A percentile compares a stretch with the other conserved stretches of the same genome.
These are phyloP conservation scores for Varroa destructor DNA, from an alignment of 1,140 invertebrate genomes.

Conservation along the genomic window DNA sequence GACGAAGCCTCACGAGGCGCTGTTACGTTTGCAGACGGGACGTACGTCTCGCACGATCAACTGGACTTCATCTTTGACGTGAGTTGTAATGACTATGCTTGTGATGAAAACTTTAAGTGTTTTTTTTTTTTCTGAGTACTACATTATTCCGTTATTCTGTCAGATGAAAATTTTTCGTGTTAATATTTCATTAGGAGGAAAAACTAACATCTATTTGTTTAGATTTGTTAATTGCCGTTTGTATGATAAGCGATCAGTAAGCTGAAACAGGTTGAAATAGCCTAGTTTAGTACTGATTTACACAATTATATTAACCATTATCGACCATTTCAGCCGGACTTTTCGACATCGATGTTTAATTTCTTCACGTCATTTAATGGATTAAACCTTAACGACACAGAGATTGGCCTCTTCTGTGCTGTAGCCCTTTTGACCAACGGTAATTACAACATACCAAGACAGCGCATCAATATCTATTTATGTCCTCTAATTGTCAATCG, in stretches of 20 bases:
- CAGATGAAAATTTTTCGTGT: too few species aligned
- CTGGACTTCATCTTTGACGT: constrained; percentile 86
- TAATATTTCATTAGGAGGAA: too few species aligned
- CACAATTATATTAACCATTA: neutral
- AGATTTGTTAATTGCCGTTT: too few species aligned
- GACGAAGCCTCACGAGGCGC: constrained; percentile 46
- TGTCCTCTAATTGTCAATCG: constrained; percentile 26
- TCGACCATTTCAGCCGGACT: constrained; percentile 46
- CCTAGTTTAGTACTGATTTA: neutral
- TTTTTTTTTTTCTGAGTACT: constrained; percentile 31
- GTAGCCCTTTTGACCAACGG: constrained; percentile 66
- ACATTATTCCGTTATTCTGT: neutral
- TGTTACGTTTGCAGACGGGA: constrained; percentile 83
- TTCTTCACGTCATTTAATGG: constrained; percentile 47
- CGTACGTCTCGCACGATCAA: constrained; percentile 66
- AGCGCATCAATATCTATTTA: neutral
- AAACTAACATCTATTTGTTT: too few species aligned
- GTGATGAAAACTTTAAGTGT: constrained; percentile 21
- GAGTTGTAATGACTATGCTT: constrained; percentile 41
- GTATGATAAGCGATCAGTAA: too few species aligned
- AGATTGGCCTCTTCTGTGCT: constrained; percentile 75
- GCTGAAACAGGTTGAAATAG: too few species aligned
- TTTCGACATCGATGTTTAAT: constrained; percentile 56
- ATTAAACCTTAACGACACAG: constrained; percentile 68
- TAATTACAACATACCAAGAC: constrained; percentile 34